Evolutionary conservation across 2,888 invertebrate species (phyloP).

Genomic region (Ceraclea dissimilis): DNA sequence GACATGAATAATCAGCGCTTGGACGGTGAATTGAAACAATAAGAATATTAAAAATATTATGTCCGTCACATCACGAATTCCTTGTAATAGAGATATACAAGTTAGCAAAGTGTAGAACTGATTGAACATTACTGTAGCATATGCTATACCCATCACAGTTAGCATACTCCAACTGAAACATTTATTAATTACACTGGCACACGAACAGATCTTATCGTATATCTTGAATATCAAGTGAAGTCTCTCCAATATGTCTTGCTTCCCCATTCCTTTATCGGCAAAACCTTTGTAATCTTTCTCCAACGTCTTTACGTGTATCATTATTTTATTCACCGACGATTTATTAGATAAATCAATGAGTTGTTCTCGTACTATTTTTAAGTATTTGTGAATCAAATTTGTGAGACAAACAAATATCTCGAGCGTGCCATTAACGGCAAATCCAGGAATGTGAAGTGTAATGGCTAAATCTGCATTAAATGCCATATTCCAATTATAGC

Average conservation of each 20-base stretch:
- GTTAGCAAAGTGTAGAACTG: constrained; percentile 7
- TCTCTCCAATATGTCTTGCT: constrained; percentile 4
- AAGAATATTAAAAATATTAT: not conserved
- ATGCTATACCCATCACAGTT: not conserved
- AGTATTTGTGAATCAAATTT: not conserved
- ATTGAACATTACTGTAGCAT: constrained; percentile 8
- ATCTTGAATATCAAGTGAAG: constrained; percentile 6
- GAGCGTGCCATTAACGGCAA: not conserved
- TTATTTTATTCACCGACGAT: not conserved
- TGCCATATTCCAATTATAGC: not conserved
- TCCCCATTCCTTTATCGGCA: constrained; percentile 1
- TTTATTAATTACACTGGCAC: constrained; percentile 5
- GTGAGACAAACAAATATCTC: constrained; percentile 1
- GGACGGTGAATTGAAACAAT: not conserved
- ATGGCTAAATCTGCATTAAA: not conserved
- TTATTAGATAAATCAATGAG: not conserved
- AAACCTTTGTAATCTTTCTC: not conserved
- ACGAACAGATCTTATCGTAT: constrained; percentile 13
- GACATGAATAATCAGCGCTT: not conserved
- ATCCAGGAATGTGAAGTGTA: constrained; percentile 2
- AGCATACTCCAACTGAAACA: constrained; percentile 11
- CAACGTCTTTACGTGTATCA: not conserved
- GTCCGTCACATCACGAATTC: not conserved
- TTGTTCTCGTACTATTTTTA: constrained; percentile 3
- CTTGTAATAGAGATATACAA: not conserved